Conservation (phyloP, 92 coral and sea anemone species). For the Palythoa caribaeorum region DNA sequence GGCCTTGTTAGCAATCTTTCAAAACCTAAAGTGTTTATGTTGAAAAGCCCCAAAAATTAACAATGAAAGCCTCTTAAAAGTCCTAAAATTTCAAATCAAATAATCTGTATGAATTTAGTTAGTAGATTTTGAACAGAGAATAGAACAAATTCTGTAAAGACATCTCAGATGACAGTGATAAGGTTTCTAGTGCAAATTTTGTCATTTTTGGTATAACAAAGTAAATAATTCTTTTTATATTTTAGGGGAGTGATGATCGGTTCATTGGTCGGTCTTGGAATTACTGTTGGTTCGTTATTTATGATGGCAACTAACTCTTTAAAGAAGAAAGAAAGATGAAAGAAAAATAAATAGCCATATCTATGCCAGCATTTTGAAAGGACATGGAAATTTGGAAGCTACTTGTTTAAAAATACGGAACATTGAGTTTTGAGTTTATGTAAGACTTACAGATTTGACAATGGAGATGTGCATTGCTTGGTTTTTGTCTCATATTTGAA, state of each 20-base stretch:
- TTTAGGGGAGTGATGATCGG: slow-evolving; percentile 53
- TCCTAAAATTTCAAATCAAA: too few species aligned
- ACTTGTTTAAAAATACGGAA: background rate
- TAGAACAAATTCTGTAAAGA: too few species aligned
- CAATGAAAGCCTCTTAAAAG: too few species aligned
- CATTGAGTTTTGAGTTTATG: background rate
- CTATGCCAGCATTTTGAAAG: background rate
- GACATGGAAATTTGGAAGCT: background rate
- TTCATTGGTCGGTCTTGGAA: slow-evolving; percentile 44
- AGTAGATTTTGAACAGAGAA: too few species aligned
- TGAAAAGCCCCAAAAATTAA: too few species aligned
- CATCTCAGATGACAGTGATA: too few species aligned
- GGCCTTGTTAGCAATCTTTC: too few species aligned
- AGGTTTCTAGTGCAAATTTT: too few species aligned
- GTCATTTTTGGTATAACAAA: too few species aligned
- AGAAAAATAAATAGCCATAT: background rate
- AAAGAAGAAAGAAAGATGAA: slow-evolving; percentile 49
- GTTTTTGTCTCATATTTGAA: background rate
- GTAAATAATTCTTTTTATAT: background rate
- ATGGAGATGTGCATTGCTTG: background rate
- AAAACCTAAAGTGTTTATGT: too few species aligned
- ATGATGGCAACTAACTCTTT: slow-evolving; percentile 47
- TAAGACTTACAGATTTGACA: background rate
- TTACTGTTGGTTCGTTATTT: slow-evolving; percentile 35
- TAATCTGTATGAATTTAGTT: too few species aligned